Evolutionary conservation across 2,888 invertebrate genomes (phyloP).

Genomic region (Omphaloscelis lunosa): DNA sequence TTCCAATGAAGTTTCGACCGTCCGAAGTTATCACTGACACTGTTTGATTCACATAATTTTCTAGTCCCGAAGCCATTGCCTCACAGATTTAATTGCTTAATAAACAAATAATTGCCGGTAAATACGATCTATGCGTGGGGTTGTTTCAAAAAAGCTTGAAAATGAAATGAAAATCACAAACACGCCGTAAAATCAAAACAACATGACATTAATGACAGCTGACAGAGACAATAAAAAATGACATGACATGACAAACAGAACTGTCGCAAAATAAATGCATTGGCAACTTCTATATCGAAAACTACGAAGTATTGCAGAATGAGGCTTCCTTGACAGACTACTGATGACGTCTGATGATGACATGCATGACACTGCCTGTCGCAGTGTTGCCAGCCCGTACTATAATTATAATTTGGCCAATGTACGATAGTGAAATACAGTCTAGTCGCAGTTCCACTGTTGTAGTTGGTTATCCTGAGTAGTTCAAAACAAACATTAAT

Average conservation of each 20-base stretch:
- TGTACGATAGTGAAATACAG: too few species aligned
- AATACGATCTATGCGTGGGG: background rate
- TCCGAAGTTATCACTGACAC: constrained; percentile 99
- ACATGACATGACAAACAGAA: background rate
- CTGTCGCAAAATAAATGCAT: background rate
- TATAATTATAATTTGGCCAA: too few species aligned
- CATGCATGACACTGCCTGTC: background rate
- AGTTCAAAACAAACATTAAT: too few species aligned
- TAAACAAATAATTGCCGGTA: background rate
- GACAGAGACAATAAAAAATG: background rate
- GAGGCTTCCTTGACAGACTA: background rate
- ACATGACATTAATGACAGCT: constrained; percentile 9
- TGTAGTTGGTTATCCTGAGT: too few species aligned
- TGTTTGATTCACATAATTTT: constrained; percentile 96
- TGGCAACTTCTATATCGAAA: constrained; percentile 12
- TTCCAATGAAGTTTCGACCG: constrained; percentile 98
- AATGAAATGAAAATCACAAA: constrained; percentile 15
- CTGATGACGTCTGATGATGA: background rate
- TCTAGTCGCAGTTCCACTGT: too few species aligned
- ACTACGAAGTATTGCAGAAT: constrained; percentile 18
- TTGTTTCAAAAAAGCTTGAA: constrained; percentile 7
- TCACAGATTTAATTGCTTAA: constrained; percentile 3
- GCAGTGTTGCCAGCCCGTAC: too few species aligned
- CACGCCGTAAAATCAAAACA: constrained; percentile 48
- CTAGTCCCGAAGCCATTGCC: constrained; percentile 95